Percentiles rank a stretch among this genome's conserved stretches.
Conservation (phyloP, 2,797 vertebrate species). For the Pseudochaenichthys georgianus region DNA sequence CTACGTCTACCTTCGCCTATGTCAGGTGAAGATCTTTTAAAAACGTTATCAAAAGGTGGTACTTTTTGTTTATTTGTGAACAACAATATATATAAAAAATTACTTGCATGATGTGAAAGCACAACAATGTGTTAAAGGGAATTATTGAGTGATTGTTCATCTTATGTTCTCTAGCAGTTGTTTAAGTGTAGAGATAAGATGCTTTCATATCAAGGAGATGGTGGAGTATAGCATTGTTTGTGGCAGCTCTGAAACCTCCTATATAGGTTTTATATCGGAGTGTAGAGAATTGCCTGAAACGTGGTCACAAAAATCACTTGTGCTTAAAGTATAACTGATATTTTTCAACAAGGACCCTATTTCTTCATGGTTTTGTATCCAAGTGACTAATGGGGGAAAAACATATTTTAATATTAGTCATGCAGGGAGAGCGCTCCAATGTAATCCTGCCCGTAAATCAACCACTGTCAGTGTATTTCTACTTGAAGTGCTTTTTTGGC, state of each 20-base stretch:
- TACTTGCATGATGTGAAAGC: constrained; percentile 31
- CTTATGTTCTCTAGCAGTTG: constrained; percentile 28
- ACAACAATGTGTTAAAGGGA: constrained; percentile 62
- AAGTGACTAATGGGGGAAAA: no score
- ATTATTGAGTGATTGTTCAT: constrained; percentile 34
- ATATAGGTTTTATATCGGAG: constrained; percentile 11
- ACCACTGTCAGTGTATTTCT: no score
- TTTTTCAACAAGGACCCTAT: no score
- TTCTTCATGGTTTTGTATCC: no score
- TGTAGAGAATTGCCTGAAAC: constrained; percentile 9
- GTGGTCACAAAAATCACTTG: not conserved
- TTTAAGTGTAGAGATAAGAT: constrained; percentile 24
- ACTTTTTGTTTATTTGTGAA: constrained; percentile 41
- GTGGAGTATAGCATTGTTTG: constrained; percentile 5
- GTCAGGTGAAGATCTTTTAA: constrained; percentile 18
- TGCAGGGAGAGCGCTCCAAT: no score
- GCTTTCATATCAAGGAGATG: constrained; percentile 22
- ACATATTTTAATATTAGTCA: no score
- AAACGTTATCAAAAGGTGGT: constrained; percentile 31
- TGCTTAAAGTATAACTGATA: not conserved
- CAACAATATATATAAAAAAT: constrained; percentile 35
- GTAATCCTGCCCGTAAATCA: no score
- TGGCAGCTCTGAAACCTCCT: constrained; percentile 5
- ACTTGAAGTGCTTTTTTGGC: no score
- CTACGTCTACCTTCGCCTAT: constrained; percentile 6